These are phyloP conservation scores for Acropternis orthonyx DNA, from an alignment of 2,797 vertebrate genomes.

Conservation along the genomic window DNA sequence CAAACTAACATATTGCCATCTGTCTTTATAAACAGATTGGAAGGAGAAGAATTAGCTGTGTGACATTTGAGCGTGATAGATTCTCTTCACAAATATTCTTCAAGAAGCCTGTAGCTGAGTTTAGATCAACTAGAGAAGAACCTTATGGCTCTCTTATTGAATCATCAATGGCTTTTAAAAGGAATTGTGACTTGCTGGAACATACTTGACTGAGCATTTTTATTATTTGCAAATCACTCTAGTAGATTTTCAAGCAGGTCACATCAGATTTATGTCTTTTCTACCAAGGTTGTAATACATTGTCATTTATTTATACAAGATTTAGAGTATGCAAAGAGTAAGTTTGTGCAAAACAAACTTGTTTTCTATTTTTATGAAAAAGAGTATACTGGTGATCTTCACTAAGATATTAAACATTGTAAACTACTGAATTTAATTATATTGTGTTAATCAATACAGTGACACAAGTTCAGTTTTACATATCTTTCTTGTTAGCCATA, in stretches of 20 bases:
- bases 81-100: constrained; percentile 15
- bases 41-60: constrained; percentile 1
- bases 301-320: not conserved
- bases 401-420: not conserved
- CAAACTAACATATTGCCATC: constrained; percentile 12
- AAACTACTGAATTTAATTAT: not conserved
- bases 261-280: not conserved
- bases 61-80: not conserved
- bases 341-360: not conserved
- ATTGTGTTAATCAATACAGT: not conserved
- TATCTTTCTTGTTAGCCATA: not conserved
- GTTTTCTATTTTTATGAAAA: not conserved
- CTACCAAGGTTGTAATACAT: not conserved
- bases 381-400: not conserved
- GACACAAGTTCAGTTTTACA: not conserved
- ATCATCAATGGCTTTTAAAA: constrained; percentile 27
- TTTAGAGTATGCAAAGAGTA: not conserved
- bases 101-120: not conserved
- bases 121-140: constrained; percentile 37
- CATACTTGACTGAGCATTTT: not conserved
- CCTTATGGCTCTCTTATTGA: constrained; percentile 42
- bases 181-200: not conserved
- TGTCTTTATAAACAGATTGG: constrained; percentile 23
- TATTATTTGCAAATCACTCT: not conserved
- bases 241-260: constrained; percentile 5